These are phyloP conservation scores for Brevimyrus niger DNA, from an alignment of 2,113 vertebrate species.

Conservation along the genomic window DNA sequence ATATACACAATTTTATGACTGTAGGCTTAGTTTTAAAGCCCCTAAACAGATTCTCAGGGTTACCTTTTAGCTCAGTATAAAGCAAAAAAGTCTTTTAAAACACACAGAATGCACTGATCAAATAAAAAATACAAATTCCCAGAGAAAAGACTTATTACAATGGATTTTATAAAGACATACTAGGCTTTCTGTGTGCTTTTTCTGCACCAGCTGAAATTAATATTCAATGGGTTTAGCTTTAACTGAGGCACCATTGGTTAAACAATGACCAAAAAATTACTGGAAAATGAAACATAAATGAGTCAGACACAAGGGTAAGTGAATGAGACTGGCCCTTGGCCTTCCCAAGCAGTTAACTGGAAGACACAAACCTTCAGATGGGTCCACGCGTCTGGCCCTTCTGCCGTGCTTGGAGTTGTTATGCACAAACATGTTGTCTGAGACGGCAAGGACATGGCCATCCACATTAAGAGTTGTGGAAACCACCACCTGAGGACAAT, in stretches of 20 bases:
- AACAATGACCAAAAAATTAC: background rate
- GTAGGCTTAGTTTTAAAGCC: background rate
- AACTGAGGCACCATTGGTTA: background rate
- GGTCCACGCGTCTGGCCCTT: slow-evolving; percentile 75
- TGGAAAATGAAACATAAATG: background rate
- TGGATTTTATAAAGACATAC: background rate
- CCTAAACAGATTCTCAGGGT: background rate
- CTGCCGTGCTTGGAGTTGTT: slow-evolving; percentile 84
- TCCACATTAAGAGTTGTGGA: slow-evolving; percentile 82
- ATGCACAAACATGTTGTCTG: slow-evolving; percentile 86
- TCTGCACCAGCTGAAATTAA: background rate
- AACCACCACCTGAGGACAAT: slow-evolving; percentile 68
- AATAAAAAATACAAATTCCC: background rate
- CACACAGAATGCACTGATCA: background rate
- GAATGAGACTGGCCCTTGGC: background rate
- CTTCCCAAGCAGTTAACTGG: background rate
- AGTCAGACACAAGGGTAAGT: background rate
- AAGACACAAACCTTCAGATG: slow-evolving; percentile 82
- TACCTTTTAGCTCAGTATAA: background rate
- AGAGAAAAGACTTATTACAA: background rate
- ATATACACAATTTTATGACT: background rate
- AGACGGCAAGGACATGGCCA: slow-evolving; percentile 78
- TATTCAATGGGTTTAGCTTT: background rate
- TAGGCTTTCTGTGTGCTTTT: background rate
- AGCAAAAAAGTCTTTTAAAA: background rate